phyloP scores from a whole-genome alignment of 1,140 invertebrate species.

The Trichonephila inaurata region DNA sequence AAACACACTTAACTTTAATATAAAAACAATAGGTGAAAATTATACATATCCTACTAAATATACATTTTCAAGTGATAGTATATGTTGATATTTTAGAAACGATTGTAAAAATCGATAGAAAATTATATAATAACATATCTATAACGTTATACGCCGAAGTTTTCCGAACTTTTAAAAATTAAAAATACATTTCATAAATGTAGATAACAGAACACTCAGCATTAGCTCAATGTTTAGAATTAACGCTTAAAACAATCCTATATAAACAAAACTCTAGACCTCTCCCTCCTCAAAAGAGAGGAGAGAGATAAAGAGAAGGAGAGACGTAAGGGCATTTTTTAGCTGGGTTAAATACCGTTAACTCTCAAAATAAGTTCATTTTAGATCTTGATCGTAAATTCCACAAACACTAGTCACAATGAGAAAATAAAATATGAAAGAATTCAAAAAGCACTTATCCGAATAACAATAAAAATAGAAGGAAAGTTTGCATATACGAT shows the following conservation, averaged over 20 bases:
- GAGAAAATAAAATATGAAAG: slow-evolving; percentile 52
- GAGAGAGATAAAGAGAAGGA: background rate
- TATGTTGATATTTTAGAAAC: no score
- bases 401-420: background rate
- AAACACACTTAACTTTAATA: no score
- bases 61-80: no score
- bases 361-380: slow-evolving; percentile 7
- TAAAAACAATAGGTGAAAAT: no score
- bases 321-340: background rate
- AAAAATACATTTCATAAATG: no score
- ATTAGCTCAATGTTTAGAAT: no score
- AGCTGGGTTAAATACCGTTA: background rate
- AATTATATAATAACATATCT: no score
- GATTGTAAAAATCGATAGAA: no score
- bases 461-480: slow-evolving; percentile 50
- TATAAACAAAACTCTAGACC: background rate
- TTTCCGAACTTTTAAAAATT: no score
- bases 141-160: no score
- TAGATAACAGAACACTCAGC: no score
- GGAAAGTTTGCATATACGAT: slow-evolving; percentile 57
- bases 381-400: slow-evolving; percentile 41
- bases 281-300: background rate
- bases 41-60: no score
- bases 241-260: background rate
- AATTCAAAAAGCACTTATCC: slow-evolving; percentile 61